Evolutionary conservation across 2,888 invertebrate genomes (phyloP), one percentile per base, ranked within the genome.

Genomic region (Drosophila prolongata): DNA sequence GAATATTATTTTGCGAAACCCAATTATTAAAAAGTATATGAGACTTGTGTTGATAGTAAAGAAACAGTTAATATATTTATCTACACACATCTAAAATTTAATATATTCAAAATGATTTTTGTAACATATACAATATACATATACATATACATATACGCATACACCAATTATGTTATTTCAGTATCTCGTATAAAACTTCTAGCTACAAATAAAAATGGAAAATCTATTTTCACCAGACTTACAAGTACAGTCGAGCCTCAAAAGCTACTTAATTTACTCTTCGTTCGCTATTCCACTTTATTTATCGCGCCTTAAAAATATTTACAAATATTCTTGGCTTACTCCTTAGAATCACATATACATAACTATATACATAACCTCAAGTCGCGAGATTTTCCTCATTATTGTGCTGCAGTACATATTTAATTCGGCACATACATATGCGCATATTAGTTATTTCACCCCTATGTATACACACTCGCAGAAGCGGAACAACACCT

Each of bases 381-480:
- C 67, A 71, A 49, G 35, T 72, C 88, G 80, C 80, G 79, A 50
- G 49, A 49, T 59, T 67, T 58, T 49, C 67, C 67, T 59, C 37
- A 67, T 71, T 70, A 67, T 67, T 43, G 42, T 49, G 19, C 30
- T 13, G 35, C 24, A 27, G 40, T 71, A 66, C 58, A 73, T 53
- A 52, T 38, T 60, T 35, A 37, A 62, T 73, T 79, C 11, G 16
- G 35, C 13, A 13, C 76, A 37, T 38, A 62, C 42, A 14, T n/a
- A 55, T 13, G 14, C 4, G 10, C 4, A 38, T 69, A 14, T 66
- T 43, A 19, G 35, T 35, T 49, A 16, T 49, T 49, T 49, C 49
- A 35, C 49, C 49, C 49, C 49, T 16, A 49, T 49, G 49, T 49
- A 49, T 16, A 35, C 49, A 35, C 34, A 35, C 35, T 35, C 35